Percentiles rank a stretch among this genome's conserved stretches.
These are phyloP conservation scores for Tetramorium parvispinum DNA, from an alignment of 1,140 invertebrate genomes.

Conservation along the genomic window DNA sequence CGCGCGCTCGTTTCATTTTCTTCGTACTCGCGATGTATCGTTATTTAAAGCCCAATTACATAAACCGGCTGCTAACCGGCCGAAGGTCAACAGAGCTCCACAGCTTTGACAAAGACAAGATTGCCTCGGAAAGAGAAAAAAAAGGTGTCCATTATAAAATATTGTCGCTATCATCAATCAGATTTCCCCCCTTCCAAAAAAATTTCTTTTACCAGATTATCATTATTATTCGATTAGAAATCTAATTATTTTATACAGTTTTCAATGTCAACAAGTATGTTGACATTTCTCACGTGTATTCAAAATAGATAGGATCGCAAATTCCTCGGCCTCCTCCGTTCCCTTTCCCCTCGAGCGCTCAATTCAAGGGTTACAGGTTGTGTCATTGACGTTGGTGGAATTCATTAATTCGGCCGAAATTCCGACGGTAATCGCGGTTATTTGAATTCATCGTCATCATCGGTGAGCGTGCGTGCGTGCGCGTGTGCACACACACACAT, in stretches of 20 bases:
- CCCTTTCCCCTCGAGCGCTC: too few relatives aligned
- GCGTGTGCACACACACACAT: too few relatives aligned
- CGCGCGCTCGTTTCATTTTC: slow-evolving; percentile 19
- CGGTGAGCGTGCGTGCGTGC: not conserved
- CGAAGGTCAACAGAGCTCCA: not conserved
- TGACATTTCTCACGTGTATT: not conserved
- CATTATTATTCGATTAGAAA: not conserved
- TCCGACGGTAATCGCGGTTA: not conserved
- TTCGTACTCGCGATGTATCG: not conserved
- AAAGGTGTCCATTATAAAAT: not conserved
- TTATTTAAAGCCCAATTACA: slow-evolving; percentile 18
- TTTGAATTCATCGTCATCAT: not conserved
- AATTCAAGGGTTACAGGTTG: not conserved
- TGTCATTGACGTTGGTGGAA: not conserved
- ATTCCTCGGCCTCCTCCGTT: not conserved
- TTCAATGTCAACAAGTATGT: not conserved
- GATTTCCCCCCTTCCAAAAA: not conserved
- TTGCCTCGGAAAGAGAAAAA: not conserved
- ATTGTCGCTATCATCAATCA: not conserved
- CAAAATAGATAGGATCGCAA: not conserved
- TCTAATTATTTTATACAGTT: not conserved
- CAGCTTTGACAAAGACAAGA: not conserved
- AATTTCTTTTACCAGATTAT: not conserved
- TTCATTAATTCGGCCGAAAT: slow-evolving; percentile 16
- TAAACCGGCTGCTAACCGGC: not conserved